Conservation (phyloP, 1,140 invertebrate genomes). For the Asbolus verrucosus region DNA sequence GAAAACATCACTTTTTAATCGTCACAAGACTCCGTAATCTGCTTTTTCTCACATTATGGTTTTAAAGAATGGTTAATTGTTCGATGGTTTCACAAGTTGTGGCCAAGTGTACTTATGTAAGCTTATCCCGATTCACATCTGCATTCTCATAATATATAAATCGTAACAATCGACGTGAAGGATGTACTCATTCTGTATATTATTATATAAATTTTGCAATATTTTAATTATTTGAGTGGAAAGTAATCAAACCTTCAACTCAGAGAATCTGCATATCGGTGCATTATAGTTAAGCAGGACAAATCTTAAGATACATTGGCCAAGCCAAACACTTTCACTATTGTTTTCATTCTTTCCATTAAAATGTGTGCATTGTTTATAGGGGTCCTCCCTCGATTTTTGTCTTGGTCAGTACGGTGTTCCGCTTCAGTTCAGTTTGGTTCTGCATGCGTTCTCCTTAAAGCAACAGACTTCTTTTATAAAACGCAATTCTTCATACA, state of each 20-base stretch:
- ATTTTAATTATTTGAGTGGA: too few relatives aligned
- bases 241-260: too few relatives aligned
- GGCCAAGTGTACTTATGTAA: slow-evolving; percentile 34
- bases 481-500: slow-evolving; percentile 35
- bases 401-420: slow-evolving; percentile 38
- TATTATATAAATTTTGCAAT: background rate
- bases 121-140: slow-evolving; percentile 38
- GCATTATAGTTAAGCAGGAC: background rate
- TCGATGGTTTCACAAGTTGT: slow-evolving; percentile 23
- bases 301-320: too few relatives aligned
- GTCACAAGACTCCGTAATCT: slow-evolving; percentile 2
- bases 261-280: background rate
- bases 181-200: background rate
- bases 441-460: slow-evolving; percentile 41
- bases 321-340: slow-evolving; percentile 15
- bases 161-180: background rate
- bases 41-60: slow-evolving; percentile 41
- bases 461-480: slow-evolving; percentile 18
- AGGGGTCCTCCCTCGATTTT: slow-evolving; percentile 14
- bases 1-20: slow-evolving; percentile 25
- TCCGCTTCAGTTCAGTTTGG: slow-evolving; percentile 31
- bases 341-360: slow-evolving; percentile 5
- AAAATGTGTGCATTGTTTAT: slow-evolving; percentile 27
- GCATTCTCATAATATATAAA: slow-evolving; percentile 16
- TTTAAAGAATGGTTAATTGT: slow-evolving; percentile 44